A percentile compares a stretch with the other conserved stretches of the same genome.
Conservation (phyloP, 1,140 invertebrate genomes). For the Eupeodes corollae region DNA sequence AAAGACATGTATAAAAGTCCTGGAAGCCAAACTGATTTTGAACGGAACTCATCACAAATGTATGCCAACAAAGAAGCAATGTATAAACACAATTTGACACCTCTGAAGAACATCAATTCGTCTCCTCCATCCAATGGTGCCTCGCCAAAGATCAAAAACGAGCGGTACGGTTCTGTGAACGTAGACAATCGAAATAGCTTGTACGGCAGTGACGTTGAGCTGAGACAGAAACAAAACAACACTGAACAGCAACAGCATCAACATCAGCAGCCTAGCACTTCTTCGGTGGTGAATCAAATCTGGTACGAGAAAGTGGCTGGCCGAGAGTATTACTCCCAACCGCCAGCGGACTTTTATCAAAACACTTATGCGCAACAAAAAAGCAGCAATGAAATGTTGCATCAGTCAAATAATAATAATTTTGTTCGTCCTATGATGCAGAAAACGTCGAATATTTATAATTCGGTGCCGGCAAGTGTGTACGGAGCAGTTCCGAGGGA, state of each 20-base stretch:
- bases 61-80: slow-evolving; percentile 28
- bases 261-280: slow-evolving; percentile 15
- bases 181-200: too few species aligned
- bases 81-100: slow-evolving; percentile 31
- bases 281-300: slow-evolving; percentile 38
- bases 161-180: slow-evolving; percentile 8
- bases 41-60: slow-evolving; percentile 42
- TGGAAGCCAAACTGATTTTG: slow-evolving; percentile 22
- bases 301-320: slow-evolving; percentile 36
- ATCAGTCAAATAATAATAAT: slow-evolving; percentile 19
- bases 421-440: slow-evolving; percentile 17
- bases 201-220: not conserved
- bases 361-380: slow-evolving; percentile 15
- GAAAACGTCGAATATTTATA: not conserved
- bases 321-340: slow-evolving; percentile 24
- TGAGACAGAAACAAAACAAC: slow-evolving; percentile 8
- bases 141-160: slow-evolving; percentile 11
- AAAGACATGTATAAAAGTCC: slow-evolving; percentile 42
- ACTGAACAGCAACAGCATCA: not conserved
- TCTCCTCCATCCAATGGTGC: slow-evolving; percentile 14
- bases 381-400: not conserved
- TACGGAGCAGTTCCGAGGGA: slow-evolving; percentile 5
- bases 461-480: not conserved
- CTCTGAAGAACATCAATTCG: slow-evolving; percentile 21
- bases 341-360: slow-evolving; percentile 21